Conservation (phyloP, 2,113 vertebrate species). For the Mirounga angustirostris region DNA sequence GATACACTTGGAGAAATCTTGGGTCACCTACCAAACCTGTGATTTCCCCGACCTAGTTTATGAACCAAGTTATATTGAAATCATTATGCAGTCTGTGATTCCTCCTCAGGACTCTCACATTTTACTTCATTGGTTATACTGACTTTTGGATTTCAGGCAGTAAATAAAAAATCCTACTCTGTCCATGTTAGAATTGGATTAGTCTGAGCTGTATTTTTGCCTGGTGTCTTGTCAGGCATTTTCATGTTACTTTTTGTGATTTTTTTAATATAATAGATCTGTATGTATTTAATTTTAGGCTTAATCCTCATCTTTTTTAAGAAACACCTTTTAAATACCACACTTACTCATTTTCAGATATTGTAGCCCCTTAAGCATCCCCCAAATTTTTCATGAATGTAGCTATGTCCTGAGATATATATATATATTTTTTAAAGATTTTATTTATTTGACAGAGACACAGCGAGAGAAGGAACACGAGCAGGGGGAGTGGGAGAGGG, state of each 20-base stretch:
- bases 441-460: no score
- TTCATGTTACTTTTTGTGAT: not conserved
- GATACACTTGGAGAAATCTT: not conserved
- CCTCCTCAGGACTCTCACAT: not conserved
- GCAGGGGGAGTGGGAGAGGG: no score
- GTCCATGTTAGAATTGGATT: constrained; percentile 9
- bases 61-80: not conserved
- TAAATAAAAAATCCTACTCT: constrained; percentile 23
- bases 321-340: not conserved
- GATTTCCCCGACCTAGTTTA: not conserved
- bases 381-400: not conserved
- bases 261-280: not conserved
- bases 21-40: not conserved
- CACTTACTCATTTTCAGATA: not conserved
- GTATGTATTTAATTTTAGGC: not conserved
- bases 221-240: not conserved
- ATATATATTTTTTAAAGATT: no score
- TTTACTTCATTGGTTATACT: constrained; percentile 1
- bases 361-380: constrained; percentile 5
- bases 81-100: not conserved
- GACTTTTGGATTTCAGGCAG: constrained; percentile 13
- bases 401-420: not conserved
- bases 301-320: not conserved
- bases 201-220: not conserved
- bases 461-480: no score